Percentiles rank a stretch among this genome's conserved stretches.
Conservation (phyloP, 2,797 vertebrate genomes). For the Catharus ustulatus region DNA sequence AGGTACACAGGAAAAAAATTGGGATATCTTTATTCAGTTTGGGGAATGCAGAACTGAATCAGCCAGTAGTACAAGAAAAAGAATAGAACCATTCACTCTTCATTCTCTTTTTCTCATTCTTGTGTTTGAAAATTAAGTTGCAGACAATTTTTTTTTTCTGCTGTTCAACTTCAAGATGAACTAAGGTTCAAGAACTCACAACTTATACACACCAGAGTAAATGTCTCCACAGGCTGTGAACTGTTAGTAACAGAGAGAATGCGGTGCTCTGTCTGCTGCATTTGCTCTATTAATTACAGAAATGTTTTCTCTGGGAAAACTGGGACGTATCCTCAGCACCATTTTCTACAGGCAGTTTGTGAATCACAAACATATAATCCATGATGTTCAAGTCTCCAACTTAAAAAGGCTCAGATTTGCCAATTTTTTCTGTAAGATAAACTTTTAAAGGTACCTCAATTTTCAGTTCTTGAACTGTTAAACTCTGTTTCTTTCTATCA, state of each 20-base stretch:
- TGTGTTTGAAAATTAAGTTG: neutral
- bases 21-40: neutral
- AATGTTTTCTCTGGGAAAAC: neutral
- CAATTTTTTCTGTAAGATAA: neutral
- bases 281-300: slow-evolving; percentile 12
- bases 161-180: neutral
- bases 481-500: neutral
- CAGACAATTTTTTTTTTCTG: neutral
- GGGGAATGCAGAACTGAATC: neutral
- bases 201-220: neutral
- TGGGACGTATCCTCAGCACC: neutral
- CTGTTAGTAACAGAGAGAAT: neutral
- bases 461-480: slow-evolving; percentile 16
- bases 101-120: neutral
- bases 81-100: neutral
- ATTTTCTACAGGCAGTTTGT: neutral
- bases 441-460: neutral
- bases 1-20: neutral
- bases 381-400: neutral
- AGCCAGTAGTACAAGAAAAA: neutral
- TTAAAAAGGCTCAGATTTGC: neutral
- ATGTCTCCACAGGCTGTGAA: neutral
- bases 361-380: neutral
- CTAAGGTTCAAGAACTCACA: neutral
- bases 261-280: neutral